These are phyloP conservation scores for Drosophila kurseongensis DNA, from an alignment of 1,140 invertebrate genomes.

Conservation along the genomic window DNA sequence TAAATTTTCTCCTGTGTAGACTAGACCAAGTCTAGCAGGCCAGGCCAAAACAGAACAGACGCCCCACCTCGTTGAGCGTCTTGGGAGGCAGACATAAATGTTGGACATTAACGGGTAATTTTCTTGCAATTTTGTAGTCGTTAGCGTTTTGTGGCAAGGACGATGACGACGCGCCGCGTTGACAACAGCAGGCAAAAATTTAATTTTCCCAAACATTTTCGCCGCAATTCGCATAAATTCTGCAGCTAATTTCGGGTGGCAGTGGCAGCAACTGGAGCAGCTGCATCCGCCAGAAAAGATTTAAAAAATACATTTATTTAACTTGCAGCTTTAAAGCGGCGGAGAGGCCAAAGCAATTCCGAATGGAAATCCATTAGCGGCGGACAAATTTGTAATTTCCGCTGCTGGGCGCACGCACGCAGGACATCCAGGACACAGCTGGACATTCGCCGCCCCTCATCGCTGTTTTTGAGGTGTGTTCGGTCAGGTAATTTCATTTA, in stretches of 20 bases:
- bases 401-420: conserved; percentile 64
- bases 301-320: conserved; percentile 16
- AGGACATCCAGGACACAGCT: conserved; percentile 48
- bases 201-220: conserved; percentile 45
- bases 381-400: conserved; percentile 84
- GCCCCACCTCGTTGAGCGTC: conserved; percentile 54
- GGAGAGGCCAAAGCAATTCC: conserved; percentile 64
- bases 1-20: conserved; percentile 5
- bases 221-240: conserved; percentile 61
- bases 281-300: not conserved
- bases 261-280: conserved; percentile 20
- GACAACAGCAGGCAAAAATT: conserved; percentile 58
- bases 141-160: conserved; percentile 82
- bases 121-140: conserved; percentile 84
- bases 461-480: conserved; percentile 74
- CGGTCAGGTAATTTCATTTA: conserved; percentile 80
- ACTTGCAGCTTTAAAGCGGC: conserved; percentile 22
- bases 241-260: conserved; percentile 56
- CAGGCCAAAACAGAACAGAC: conserved; percentile 48
- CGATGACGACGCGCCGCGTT: conserved; percentile 42
- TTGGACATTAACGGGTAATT: conserved; percentile 84
- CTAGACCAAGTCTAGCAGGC: conserved; percentile 47
- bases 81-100: conserved; percentile 74
- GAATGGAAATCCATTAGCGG: conserved; percentile 80
- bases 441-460: conserved; percentile 31